Percentiles rank a stretch among this genome's conserved stretches.
Conservation (phyloP, 2,113 vertebrate species). For the Gyps fulvus region DNA sequence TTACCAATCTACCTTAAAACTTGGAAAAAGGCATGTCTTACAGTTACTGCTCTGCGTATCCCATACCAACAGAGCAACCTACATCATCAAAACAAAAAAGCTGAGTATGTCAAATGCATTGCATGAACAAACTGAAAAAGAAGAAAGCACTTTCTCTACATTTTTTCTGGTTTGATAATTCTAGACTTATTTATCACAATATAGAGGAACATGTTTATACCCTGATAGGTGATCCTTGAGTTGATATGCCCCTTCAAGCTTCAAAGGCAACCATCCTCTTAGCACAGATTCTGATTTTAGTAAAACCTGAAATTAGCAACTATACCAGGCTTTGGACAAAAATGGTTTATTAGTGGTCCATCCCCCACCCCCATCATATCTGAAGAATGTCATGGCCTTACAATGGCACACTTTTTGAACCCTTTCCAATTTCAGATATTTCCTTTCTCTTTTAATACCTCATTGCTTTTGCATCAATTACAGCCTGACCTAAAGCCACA, state of each 20-base stretch:
- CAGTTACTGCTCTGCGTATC: neutral
- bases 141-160: neutral
- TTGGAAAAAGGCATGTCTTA: neutral
- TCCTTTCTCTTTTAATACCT: constrained; percentile 76
- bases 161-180: neutral
- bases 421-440: constrained; percentile 73
- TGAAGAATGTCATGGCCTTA: constrained; percentile 40
- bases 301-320: constrained; percentile 40
- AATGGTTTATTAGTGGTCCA: neutral
- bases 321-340: constrained; percentile 11
- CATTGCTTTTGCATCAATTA: constrained; percentile 80
- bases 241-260: neutral
- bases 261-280: neutral
- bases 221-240: neutral
- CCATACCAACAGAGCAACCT: neutral
- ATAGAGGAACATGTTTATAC: neutral
- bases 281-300: neutral
- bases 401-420: constrained; percentile 66
- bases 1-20: neutral
- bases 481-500: constrained; percentile 72
- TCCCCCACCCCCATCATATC: neutral
- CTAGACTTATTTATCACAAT: neutral
- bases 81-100: neutral
- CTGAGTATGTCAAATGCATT: neutral
- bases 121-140: neutral